phyloP scores from a whole-genome alignment of 2,797 vertebrate species.

The Acanthurus tractus region DNA sequence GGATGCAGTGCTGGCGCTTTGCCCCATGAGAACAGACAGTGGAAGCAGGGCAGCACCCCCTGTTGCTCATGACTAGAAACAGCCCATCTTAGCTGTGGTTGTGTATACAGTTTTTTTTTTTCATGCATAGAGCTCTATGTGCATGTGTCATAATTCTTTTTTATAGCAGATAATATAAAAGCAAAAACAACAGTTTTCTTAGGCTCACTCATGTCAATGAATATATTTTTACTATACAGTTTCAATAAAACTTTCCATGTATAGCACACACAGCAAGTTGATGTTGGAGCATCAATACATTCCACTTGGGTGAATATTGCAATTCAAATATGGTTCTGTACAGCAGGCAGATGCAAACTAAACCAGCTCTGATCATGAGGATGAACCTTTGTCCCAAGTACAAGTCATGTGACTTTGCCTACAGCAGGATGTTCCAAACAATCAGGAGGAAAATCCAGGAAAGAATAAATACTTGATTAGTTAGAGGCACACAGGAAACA shows the following conservation, averaged over 20 bases:
- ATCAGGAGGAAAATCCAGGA: background rate
- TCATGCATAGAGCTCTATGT: background rate
- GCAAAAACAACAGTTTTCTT: no score
- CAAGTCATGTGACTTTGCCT: conserved; percentile 16
- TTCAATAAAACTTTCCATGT: background rate
- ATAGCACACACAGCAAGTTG: background rate
- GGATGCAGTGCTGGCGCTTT: background rate
- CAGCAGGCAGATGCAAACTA: background rate
- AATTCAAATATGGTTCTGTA: conserved; percentile 6
- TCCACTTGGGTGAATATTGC: background rate
- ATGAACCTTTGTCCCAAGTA: conserved; percentile 23
- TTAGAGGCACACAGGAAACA: conserved; percentile 22
- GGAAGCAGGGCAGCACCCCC: conserved; percentile 68
- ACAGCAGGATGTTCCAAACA: background rate
- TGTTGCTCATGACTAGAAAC: conserved; percentile 60
- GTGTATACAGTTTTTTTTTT: background rate
- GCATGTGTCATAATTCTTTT: background rate
- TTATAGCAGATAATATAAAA: background rate
- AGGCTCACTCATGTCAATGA: background rate
- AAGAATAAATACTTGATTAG: conserved; percentile 27
- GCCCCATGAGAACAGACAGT: conserved; percentile 8
- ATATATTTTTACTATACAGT: background rate
- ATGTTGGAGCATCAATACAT: background rate
- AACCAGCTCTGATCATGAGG: conserved; percentile 4
- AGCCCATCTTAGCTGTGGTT: conserved; percentile 14